Evolutionary conservation across 37 sponge, comb jelly and placozoan genomes (phyloP), one percentile per base, ranked within the genome.

Genomic region (Crambe crambe): DNA sequence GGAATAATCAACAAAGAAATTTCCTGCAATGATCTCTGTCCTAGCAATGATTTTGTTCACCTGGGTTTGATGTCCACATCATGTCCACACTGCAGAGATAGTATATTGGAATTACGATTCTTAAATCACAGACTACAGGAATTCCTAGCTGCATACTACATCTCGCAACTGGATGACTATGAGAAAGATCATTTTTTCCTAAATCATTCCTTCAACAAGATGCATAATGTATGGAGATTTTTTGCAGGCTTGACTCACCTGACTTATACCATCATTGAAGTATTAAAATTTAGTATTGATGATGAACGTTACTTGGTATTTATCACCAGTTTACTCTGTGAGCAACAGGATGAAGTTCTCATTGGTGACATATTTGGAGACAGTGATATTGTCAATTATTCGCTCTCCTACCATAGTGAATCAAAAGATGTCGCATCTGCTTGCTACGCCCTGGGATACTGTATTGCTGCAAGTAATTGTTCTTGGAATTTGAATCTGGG

Each of bases 11-110:
- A 26, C 4, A 51, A 51, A 15, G 27, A 60, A 26, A 22, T 5
- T 25, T 60, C 61, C 25, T 60, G 23, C 23, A 60, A 25, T 60
- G 61, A 60, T 60, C 61, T 21, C 17, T 9, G 6, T 5, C 4
- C 61, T 6, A 60, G 61, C 26, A 15, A 51, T 51, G 21, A 20
- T n/a, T 20, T 26, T 60, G 27, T n/a, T 5, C 61, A 60, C 4
- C 27, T 60, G 61, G 61, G 61, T 60, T 20, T 60, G 4, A 60
- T 60, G 61, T 60, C 5, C 27, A 6, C 61, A 60, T 60, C 61
- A n/a, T 60, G 61, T 25, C 5, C 61, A 60, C 61, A 60, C 61
- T 60, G 61, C 61, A 60, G 17, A 60, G 61, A 60, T 60, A 60
- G 61, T 60, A 25, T n/a, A 22, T n/a, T n/a, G 61, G 61, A 60